Evolutionary conservation across 2,888 invertebrate genomes (phyloP), one percentile per base, ranked within the genome.

Genomic region (Melinopterus prodromus): DNA sequence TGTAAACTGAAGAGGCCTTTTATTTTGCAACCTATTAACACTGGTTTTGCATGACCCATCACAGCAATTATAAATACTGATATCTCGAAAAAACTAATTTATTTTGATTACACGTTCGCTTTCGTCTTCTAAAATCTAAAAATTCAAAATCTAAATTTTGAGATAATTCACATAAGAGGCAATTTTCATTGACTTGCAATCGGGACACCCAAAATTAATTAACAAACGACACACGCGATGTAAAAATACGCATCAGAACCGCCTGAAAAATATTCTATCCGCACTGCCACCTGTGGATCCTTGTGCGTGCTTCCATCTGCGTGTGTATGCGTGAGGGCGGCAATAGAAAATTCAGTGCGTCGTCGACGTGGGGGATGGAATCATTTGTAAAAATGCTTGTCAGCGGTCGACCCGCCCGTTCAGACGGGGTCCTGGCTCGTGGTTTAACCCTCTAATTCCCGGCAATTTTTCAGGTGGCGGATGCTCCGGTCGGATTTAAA

Each of bases 301-400:
- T 38, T 16, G 76, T 71, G 80, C 77, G 69, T 78, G 74, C 75
- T 37, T 77, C 79, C 78, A 77, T 78, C 76, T 82, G 74, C 69
- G 79, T 77, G 76, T 81, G 82, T 81, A 83, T 82, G 81, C 82
- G 81, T 82, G 83, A 82, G 82, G 53, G 82, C 83, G 83, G 83
- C 85, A 83, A 85, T 84, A 84, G 86, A 85, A 85, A 85, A 86
- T 85, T 86, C 86, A 85, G 84, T 85, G 84, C 83, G 84, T 85
- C 84, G 84, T 85, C 84, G 84, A 85, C 83, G 85, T 84, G 85
- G 82, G 85, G 85, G 82, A 86, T 86, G 86, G 87, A 86, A 87
- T 88, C 87, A 88, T 88, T 88, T 88, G 88, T 88, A 88, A 88
- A 88, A 87, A 87, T 86, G 87, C 87, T 86, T 87, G 87, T 88